Evolutionary conservation across 2,113 vertebrate species (phyloP).

Genomic region (Ciconia stormi): DNA sequence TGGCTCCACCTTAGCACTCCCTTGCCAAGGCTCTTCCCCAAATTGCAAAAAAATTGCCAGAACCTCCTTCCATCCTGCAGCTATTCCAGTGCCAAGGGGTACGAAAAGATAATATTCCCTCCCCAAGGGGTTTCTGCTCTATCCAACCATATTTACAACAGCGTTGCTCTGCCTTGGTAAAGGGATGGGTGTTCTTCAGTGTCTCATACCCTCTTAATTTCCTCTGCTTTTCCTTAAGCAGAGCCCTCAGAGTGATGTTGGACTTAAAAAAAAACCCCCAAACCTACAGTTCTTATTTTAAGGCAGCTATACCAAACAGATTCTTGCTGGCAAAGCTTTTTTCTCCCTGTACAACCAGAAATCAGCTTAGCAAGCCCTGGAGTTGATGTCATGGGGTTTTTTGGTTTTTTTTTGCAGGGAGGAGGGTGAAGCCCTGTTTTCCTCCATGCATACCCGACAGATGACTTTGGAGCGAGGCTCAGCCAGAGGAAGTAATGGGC

Average conservation of each 20-base stretch:
- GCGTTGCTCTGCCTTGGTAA: not conserved
- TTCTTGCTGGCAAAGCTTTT: not conserved
- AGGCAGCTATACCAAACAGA: not conserved
- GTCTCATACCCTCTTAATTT: not conserved
- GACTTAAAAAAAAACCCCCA: not conserved
- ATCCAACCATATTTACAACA: not conserved
- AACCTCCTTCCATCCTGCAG: not conserved
- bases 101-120: not conserved
- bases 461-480: not conserved
- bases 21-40: not conserved
- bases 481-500: not conserved
- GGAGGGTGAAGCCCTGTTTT: not conserved
- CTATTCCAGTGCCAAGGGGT: not conserved
- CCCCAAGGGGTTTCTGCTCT: not conserved
- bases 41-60: not conserved
- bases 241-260: not conserved
- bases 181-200: not conserved
- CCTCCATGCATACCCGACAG: not conserved
- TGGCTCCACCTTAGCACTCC: not conserved
- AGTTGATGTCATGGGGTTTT: not conserved
- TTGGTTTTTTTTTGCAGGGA: not conserved
- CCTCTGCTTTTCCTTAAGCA: not conserved
- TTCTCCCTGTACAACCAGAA: not conserved
- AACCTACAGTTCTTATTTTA: not conserved
- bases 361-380: not conserved